Conservation (phyloP, 2,113 vertebrate genomes). For the Turnix velox region DNA sequence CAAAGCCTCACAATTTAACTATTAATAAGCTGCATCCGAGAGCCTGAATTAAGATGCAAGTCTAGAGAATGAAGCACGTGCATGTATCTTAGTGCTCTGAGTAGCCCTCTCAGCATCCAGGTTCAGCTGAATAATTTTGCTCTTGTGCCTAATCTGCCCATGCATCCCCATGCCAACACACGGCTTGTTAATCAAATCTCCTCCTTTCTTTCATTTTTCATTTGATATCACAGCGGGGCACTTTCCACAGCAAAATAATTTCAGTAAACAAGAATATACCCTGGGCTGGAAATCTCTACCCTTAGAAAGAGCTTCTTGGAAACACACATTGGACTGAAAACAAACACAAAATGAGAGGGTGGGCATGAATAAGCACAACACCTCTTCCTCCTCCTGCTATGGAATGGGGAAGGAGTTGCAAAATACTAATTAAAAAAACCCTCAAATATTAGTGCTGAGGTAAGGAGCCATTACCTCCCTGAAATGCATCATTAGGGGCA, state of each 20-base stretch:
- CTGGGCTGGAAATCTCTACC: neutral
- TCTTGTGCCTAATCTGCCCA: neutral
- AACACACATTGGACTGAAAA: neutral
- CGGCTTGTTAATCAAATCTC: slow-evolving; percentile 33
- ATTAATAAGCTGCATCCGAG: slow-evolving; percentile 10
- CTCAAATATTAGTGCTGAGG: neutral
- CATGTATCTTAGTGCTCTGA: neutral
- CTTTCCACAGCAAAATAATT: slow-evolving; percentile 5
- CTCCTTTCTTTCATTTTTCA: slow-evolving; percentile 2
- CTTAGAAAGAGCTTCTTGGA: neutral
- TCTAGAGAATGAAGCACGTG: neutral
- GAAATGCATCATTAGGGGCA: neutral
- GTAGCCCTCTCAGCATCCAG: neutral
- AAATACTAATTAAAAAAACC: neutral
- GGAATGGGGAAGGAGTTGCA: neutral
- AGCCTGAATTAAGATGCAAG: neutral
- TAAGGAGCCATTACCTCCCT: neutral
- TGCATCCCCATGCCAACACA: neutral
- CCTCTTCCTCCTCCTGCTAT: neutral
- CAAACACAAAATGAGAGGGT: neutral
- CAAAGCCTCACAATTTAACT: slow-evolving; percentile 23
- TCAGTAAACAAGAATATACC: neutral
- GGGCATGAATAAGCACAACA: neutral
- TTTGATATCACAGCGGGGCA: neutral
- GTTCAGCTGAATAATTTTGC: neutral